These are phyloP conservation scores for Gymnocephalus cernua DNA, from an alignment of 2,113 vertebrate species.

Conservation along the genomic window DNA sequence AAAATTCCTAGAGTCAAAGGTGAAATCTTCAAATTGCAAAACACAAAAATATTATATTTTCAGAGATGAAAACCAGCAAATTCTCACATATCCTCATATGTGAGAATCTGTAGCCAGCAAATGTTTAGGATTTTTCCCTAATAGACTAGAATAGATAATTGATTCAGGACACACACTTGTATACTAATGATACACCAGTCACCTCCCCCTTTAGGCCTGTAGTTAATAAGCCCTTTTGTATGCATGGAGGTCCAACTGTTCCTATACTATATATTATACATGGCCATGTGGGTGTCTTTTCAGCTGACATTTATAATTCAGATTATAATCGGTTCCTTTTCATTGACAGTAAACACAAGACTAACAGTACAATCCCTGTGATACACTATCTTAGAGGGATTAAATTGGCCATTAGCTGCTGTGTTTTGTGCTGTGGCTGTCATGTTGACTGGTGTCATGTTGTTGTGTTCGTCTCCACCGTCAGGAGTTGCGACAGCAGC, in stretches of 20 bases:
- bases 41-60: not conserved
- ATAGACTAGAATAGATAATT: not conserved
- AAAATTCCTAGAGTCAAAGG: not conserved
- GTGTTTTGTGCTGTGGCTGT: constrained; percentile 26
- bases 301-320: constrained; percentile 45
- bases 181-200: not conserved
- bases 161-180: not conserved
- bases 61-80: not conserved
- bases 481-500: constrained; percentile 91
- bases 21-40: not conserved
- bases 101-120: not conserved
- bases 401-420: constrained; percentile 1
- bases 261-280: constrained; percentile 35
- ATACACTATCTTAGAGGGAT: constrained; percentile 9
- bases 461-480: constrained; percentile 28
- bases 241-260: constrained; percentile 6
- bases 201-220: not conserved
- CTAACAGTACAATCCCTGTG: constrained; percentile 4
- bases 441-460: constrained; percentile 37
- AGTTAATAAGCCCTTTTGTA: constrained; percentile 17
- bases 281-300: constrained; percentile 19
- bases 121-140: not conserved
- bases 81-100: not conserved
- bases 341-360: constrained; percentile 22
- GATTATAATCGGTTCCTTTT: constrained; percentile 21